Evolutionary conservation across 2,113 vertebrate species (phyloP).

Genomic region (Sander lucioperca): DNA sequence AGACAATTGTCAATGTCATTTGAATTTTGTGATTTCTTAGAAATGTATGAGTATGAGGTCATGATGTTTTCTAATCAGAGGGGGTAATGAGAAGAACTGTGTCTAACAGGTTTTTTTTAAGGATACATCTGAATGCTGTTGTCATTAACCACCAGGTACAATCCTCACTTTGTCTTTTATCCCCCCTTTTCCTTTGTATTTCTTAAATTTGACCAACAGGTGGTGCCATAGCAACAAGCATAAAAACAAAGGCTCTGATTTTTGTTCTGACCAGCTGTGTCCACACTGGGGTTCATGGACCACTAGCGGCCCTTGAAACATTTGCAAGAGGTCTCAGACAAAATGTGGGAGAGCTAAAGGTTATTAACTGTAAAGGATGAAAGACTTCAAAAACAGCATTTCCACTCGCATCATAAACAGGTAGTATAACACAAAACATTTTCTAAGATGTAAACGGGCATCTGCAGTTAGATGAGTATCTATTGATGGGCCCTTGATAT

Average conservation of each 20-base stretch:
- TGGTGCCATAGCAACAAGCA: slow-evolving; percentile 44
- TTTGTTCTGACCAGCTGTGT: background rate
- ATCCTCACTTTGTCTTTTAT: background rate
- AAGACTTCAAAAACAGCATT: background rate
- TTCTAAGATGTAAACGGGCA: background rate
- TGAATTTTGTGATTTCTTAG: background rate
- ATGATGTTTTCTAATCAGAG: background rate
- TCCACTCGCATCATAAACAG: background rate
- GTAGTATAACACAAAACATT: background rate
- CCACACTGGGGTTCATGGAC: slow-evolving; percentile 16
- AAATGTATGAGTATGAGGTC: background rate
- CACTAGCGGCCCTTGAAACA: slow-evolving; percentile 1
- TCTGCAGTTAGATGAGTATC: background rate
- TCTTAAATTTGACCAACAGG: slow-evolving; percentile 52
- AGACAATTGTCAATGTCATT: background rate
- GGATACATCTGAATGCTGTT: background rate
- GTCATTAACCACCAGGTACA: background rate
- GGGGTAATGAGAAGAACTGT: background rate
- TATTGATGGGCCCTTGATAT: background rate
- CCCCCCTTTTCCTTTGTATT: background rate
- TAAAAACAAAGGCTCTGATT: slow-evolving; percentile 12
- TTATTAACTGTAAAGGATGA: background rate
- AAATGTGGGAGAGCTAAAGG: background rate
- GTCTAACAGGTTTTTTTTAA: background rate
- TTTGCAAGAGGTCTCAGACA: background rate